Evolutionary conservation across 2,113 vertebrate species (phyloP), one percentile per base, ranked within the genome.

Genomic region (Triplophysa dalaica): DNA sequence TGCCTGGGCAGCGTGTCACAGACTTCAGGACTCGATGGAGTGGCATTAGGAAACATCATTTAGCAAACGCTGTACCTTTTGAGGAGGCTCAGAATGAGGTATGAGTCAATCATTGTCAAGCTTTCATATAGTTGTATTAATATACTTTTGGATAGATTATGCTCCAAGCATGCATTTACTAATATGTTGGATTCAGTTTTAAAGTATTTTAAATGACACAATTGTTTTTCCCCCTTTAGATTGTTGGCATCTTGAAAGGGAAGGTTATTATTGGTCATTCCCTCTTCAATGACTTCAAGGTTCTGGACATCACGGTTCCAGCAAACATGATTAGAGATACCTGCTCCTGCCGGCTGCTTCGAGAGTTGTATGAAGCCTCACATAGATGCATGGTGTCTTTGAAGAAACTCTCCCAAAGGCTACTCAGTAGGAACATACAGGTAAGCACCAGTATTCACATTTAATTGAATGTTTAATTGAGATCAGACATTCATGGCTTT

Each of bases 11-110:
- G 21, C 95, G 93, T n/a, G 81, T 99, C 0, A 90, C 91, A 1
- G 92, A 99, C 88, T 99, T 94, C 85, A 90, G 97, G 48, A 99
- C 97, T 0, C 94, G 90, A n/a, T 99, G 97, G 97, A 99, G 98
- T 0, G 98, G 98, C 54, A 90, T 99, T 84, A 94, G 88, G 8
- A 88, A 72, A 76, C 85, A 87, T 63, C 94, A 98, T 87, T 91
- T 99, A 87, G 78, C 13, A 56, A 86, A 87, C 0, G 97, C 98
- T 0, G 90, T 89, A 64, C 90, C 94, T 0, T 99, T 96, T 79
- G 58, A 83, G 45, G 79, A 89, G 83, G 97, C 97, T 16, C 93
- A 92, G 82, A 92, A 91, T 0, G 95, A 98, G 96, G 96, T 97
- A 81, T 89, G 89, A 45, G 4, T 16, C 2, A 9, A 11, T 17